Percentiles rank a stretch among this genome's conserved stretches.
Conservation (phyloP, 2,797 vertebrate genomes). For the Cottoperca gobio region DNA sequence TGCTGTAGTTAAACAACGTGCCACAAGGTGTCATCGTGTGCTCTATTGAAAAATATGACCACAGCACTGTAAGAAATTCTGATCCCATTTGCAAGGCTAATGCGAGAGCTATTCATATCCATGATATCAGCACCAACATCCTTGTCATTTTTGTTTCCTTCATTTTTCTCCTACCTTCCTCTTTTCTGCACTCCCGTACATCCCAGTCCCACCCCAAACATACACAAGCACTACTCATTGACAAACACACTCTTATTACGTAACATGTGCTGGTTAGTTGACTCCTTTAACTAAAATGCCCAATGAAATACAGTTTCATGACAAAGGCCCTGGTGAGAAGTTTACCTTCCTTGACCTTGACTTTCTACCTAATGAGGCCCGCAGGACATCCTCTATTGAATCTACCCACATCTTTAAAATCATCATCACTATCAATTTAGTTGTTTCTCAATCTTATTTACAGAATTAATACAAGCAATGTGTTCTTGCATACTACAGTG, state of each 20-base stretch:
- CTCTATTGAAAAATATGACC: constrained; percentile 52
- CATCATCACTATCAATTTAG: constrained; percentile 29
- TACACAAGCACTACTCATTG: constrained; percentile 1
- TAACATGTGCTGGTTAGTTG: constrained; percentile 3
- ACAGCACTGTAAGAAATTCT: constrained; percentile 58
- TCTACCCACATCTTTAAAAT: constrained; percentile 23
- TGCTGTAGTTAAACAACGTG: constrained; percentile 66
- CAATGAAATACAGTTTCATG: constrained; percentile 9
- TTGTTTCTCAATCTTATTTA: constrained; percentile 18
- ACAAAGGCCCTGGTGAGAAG: background rate
- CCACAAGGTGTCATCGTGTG: constrained; percentile 80
- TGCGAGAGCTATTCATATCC: constrained; percentile 58
- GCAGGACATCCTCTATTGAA: constrained; percentile 29
- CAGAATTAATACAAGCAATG: constrained; percentile 4
- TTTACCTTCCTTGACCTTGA: constrained; percentile 37
- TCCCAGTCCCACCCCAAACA: constrained; percentile 7
- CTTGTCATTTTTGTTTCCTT: constrained; percentile 38
- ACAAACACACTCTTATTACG: constrained; percentile 28
- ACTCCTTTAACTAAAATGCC: constrained; percentile 26
- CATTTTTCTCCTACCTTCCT: constrained; percentile 21
- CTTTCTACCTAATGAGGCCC: constrained; percentile 17
- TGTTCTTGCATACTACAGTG: constrained; percentile 3
- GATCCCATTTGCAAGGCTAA: constrained; percentile 68
- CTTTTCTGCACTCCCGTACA: background rate
- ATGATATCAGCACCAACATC: constrained; percentile 59